Conservation (phyloP, 2,888 invertebrate genomes). For the Podabrus alpinus region DNA sequence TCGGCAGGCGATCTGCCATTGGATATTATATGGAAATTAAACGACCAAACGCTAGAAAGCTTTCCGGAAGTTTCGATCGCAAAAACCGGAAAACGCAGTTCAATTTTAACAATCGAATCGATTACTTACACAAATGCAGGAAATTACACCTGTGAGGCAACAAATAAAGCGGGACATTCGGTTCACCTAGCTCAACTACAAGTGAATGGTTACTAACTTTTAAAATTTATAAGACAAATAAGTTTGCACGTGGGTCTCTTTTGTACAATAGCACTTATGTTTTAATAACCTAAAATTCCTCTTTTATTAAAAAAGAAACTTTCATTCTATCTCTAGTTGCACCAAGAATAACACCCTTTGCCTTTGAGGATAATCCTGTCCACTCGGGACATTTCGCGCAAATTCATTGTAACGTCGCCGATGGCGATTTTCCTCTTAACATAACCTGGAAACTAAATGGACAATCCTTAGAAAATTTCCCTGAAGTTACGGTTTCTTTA, state of each 20-base stretch:
- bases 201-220: constrained; percentile 69
- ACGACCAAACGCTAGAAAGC: constrained; percentile 51
- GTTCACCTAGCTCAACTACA: constrained; percentile 57
- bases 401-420: constrained; percentile 65
- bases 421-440: constrained; percentile 68
- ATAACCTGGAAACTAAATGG: constrained; percentile 67
- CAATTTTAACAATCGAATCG: constrained; percentile 68
- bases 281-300: neutral
- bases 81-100: constrained; percentile 54
- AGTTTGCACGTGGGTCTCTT: neutral
- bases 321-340: constrained; percentile 56
- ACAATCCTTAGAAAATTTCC: constrained; percentile 44
- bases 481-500: constrained; percentile 44
- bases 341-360: constrained; percentile 68
- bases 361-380: constrained; percentile 66
- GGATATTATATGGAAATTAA: constrained; percentile 65
- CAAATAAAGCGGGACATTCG: constrained; percentile 47
- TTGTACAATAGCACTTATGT: neutral
- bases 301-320: neutral
- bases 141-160: constrained; percentile 74
- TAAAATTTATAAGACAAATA: constrained; percentile 37
- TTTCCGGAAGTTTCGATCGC: constrained; percentile 45
- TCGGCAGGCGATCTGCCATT: constrained; percentile 69
- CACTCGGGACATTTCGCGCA: constrained; percentile 66
- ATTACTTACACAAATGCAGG: constrained; percentile 72